phyloP scores from a whole-genome alignment of 2,113 vertebrate genomes.

The Hydrolagus affinis region DNA sequence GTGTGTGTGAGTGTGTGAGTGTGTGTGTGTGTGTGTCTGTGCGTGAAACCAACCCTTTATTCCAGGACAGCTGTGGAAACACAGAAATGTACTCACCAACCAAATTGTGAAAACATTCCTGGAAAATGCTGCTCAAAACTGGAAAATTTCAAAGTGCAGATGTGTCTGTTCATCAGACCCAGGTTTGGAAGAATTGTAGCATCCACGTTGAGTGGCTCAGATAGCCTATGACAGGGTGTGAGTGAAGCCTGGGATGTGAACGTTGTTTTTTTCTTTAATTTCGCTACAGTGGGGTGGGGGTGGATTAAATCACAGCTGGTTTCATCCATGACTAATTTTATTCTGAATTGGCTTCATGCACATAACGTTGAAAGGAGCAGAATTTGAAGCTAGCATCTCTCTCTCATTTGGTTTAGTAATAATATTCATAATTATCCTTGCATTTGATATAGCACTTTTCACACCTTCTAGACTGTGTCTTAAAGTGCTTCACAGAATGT shows the following conservation, averaged over 20 bases:
- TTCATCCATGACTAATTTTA: background rate
- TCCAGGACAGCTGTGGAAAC: slow-evolving; percentile 1
- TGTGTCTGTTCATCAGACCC: background rate
- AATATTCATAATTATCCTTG: too few species aligned
- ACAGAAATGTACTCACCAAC: slow-evolving; percentile 6
- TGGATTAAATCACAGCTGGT: background rate
- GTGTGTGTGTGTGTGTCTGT: background rate
- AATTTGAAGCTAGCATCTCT: background rate
- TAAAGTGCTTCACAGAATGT: too few species aligned
- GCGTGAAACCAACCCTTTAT: background rate
- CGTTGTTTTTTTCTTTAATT: background rate
- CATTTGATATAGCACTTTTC: too few species aligned
- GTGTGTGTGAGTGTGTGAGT: too few species aligned
- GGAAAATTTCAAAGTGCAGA: slow-evolving; percentile 9
- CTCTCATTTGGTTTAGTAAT: too few species aligned
- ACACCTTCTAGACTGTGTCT: too few species aligned
- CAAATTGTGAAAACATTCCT: slow-evolving; percentile 22
- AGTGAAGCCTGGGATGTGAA: slow-evolving; percentile 18
- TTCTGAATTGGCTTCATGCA: slow-evolving; percentile 15
- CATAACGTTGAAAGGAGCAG: background rate
- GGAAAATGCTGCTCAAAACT: slow-evolving; percentile 3
- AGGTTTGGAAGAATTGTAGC: background rate
- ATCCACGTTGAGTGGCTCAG: background rate
- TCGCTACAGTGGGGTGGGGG: too few species aligned
- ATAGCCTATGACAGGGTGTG: background rate